These are phyloP conservation scores for Penaeus monodon DNA, from an alignment of 2,888 invertebrate genomes.

Conservation along the genomic window DNA sequence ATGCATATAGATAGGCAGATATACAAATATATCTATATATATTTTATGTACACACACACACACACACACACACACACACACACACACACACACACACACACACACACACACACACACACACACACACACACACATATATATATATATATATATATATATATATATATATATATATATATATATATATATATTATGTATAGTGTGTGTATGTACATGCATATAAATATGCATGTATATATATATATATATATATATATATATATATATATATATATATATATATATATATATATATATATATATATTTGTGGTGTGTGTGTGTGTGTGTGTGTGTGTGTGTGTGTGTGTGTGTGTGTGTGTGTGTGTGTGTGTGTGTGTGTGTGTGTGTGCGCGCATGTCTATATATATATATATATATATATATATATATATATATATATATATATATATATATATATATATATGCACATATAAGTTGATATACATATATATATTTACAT, in stretches of 20 bases:
- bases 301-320: neutral
- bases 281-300: neutral
- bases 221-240: neutral
- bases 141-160: neutral
- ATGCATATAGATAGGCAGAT: too few relatives aligned
- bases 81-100: neutral
- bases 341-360: neutral
- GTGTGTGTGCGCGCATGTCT: neutral
- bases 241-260: neutral
- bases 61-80: too few relatives aligned
- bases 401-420: neutral
- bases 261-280: neutral
- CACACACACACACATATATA: constrained; percentile 7
- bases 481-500: constrained; percentile 9
- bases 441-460: neutral
- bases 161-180: neutral
- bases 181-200: constrained; percentile 4
- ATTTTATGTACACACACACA: too few relatives aligned
- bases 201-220: neutral
- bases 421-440: neutral
- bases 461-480: constrained; percentile 9
- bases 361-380: neutral
- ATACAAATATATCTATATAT: too few relatives aligned
- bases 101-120: neutral
- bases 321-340: neutral